Conservation (phyloP, 2,888 invertebrate genomes). For the Platerodrilus igneus region DNA sequence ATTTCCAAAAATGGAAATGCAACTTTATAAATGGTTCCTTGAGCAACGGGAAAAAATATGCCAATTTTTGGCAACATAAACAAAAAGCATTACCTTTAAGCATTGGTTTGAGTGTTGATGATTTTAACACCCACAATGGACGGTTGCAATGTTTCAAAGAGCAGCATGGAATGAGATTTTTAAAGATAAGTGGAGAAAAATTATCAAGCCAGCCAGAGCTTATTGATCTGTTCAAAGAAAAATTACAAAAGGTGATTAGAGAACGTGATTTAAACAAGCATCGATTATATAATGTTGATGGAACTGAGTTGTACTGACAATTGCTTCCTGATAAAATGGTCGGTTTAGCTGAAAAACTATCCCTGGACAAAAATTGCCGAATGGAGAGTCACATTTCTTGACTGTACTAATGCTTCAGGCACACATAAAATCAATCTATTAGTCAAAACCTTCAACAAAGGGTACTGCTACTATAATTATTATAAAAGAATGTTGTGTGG, state of each 20-base stretch:
- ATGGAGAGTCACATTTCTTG: conserved; percentile 25
- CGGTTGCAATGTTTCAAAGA: conserved; percentile 16
- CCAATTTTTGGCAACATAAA: no score
- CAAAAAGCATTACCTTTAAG: conserved; percentile 8
- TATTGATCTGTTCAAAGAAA: conserved; percentile 17
- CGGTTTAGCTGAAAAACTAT: conserved; percentile 9
- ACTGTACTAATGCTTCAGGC: no score
- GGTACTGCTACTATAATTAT: no score
- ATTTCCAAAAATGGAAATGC: no score
- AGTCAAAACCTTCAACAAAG: no score
- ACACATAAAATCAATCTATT: no score
- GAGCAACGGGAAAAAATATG: conserved; percentile 11
- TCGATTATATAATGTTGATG: conserved; percentile 25
- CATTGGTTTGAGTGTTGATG: not conserved
- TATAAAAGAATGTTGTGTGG: no score
- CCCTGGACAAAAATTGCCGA: conserved; percentile 19
- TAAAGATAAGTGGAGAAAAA: conserved; percentile 20
- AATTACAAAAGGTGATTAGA: conserved; percentile 8
- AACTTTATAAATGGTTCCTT: conserved; percentile 13
- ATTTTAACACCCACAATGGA: conserved; percentile 12
- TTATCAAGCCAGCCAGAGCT: conserved; percentile 17
- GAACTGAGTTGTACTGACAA: conserved; percentile 24
- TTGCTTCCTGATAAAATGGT: conserved; percentile 24
- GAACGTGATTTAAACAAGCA: conserved; percentile 11
- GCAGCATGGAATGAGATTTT: conserved; percentile 13